Percentiles rank a stretch among this genome's conserved stretches.
Conservation (phyloP, 2,797 vertebrate genomes). For the Protosalanx chinensis region DNA sequence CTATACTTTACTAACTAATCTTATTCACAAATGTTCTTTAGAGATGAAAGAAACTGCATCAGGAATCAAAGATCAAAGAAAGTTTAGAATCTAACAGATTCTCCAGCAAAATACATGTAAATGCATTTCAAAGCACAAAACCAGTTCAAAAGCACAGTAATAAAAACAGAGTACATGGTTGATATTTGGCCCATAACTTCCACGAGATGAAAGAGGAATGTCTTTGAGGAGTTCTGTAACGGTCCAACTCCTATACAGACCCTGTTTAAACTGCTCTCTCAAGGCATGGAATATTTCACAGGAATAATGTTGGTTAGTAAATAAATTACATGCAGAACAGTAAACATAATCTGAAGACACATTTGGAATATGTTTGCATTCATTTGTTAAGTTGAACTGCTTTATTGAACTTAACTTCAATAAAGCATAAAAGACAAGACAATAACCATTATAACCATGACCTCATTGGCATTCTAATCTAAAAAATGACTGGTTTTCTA, state of each 20-base stretch:
- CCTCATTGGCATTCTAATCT: neutral
- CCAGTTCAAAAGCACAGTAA: slow-evolving; percentile 31
- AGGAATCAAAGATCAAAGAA: slow-evolving; percentile 44
- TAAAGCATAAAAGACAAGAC: neutral
- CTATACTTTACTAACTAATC: slow-evolving; percentile 57
- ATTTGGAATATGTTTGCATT: neutral
- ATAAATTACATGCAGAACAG: slow-evolving; percentile 58
- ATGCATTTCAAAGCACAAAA: slow-evolving; percentile 60
- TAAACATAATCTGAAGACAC: slow-evolving; percentile 39
- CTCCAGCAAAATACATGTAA: slow-evolving; percentile 43
- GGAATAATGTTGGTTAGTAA: slow-evolving; percentile 51
- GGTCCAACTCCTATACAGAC: too few species aligned
- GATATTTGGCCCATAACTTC: slow-evolving; percentile 60
- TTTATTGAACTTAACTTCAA: slow-evolving; percentile 1
- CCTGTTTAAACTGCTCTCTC: slow-evolving; percentile 14
- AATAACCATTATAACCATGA: neutral
- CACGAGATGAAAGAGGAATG: slow-evolving; percentile 1
- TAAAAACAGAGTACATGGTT: slow-evolving; percentile 25
- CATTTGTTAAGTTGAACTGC: neutral
- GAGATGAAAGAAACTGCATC: slow-evolving; percentile 49
- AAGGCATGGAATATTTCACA: slow-evolving; percentile 28
- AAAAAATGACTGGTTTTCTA: neutral
- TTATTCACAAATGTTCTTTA: slow-evolving; percentile 52
- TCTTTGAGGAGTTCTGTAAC: slow-evolving; percentile 15
- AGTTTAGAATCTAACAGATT: slow-evolving; percentile 23